These are phyloP conservation scores for Scomber colias DNA, from an alignment of 2,113 vertebrate genomes.

Conservation along the genomic window DNA sequence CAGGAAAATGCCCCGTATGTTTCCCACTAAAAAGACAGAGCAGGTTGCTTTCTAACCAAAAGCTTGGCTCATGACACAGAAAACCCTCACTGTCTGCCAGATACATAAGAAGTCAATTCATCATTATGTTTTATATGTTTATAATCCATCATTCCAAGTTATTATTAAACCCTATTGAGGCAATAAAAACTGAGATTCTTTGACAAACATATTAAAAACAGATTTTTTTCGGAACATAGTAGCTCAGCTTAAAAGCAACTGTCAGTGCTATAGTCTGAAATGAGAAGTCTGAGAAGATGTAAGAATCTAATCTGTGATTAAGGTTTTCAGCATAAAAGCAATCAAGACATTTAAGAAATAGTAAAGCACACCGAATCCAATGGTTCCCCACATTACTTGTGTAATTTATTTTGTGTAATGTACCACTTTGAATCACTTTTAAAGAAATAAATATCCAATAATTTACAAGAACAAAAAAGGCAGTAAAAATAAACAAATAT, in stretches of 20 bases:
- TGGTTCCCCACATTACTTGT: neutral
- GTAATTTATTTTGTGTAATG: no score
- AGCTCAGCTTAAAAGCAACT: neutral
- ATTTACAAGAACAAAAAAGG: no score
- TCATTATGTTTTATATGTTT: constrained; percentile 48
- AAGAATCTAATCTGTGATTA: neutral
- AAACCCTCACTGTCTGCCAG: constrained; percentile 24
- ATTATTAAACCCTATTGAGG: constrained; percentile 16
- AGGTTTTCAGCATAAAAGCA: constrained; percentile 14
- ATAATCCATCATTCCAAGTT: constrained; percentile 13
- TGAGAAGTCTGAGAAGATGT: constrained; percentile 6
- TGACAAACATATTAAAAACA: constrained; percentile 33
- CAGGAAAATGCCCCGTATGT: constrained; percentile 17
- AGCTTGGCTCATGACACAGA: constrained; percentile 41
- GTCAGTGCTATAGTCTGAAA: neutral
- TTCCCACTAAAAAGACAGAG: constrained; percentile 28
- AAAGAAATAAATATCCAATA: no score
- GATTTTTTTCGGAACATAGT: neutral
- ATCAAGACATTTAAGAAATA: neutral
- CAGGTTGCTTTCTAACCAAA: constrained; percentile 57
- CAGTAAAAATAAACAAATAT: no score
- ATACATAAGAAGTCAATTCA: constrained; percentile 32
- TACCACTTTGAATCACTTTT: no score
- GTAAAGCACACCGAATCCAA: no score
- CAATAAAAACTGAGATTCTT: constrained; percentile 18